phyloP scores from a whole-genome alignment of 1,140 invertebrate species.

The Vanessa tameamea region DNA sequence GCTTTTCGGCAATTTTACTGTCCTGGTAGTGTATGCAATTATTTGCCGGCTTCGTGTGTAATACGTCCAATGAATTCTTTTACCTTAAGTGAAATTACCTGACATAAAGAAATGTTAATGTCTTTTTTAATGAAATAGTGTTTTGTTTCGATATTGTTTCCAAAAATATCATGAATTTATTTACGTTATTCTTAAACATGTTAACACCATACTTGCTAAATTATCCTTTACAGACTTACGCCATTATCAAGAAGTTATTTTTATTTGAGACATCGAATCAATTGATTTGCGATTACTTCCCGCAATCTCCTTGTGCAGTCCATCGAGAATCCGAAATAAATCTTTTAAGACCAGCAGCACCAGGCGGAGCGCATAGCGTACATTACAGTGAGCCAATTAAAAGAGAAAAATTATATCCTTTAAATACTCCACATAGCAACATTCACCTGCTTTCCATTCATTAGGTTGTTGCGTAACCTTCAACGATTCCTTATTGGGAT shows the following conservation, averaged over 20 bases:
- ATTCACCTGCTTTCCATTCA: constrained; percentile 29
- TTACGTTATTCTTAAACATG: no score
- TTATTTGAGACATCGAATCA: constrained; percentile 17
- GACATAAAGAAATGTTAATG: constrained; percentile 33
- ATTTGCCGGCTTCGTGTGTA: constrained; percentile 26
- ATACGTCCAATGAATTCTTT: constrained; percentile 22
- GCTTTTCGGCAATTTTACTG: constrained; percentile 41
- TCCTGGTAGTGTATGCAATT: constrained; percentile 34
- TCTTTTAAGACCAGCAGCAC: background rate
- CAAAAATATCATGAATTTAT: background rate
- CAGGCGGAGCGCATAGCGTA: constrained; percentile 17
- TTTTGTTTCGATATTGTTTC: background rate
- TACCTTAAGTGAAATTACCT: constrained; percentile 23
- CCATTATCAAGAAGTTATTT: background rate
- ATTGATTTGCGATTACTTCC: constrained; percentile 14
- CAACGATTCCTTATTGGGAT: constrained; percentile 5
- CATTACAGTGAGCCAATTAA: constrained; percentile 40
- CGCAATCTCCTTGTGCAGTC: constrained; percentile 10
- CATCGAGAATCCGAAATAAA: constrained; percentile 16
- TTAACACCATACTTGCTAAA: no score
- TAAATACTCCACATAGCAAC: constrained; percentile 28
- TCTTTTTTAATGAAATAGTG: constrained; percentile 32
- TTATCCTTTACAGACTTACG: background rate
- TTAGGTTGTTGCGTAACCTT: constrained; percentile 25
- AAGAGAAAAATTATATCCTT: constrained; percentile 39